phyloP scores from a whole-genome alignment of 2,797 vertebrate species.

The Fringilla coelebs region DNA sequence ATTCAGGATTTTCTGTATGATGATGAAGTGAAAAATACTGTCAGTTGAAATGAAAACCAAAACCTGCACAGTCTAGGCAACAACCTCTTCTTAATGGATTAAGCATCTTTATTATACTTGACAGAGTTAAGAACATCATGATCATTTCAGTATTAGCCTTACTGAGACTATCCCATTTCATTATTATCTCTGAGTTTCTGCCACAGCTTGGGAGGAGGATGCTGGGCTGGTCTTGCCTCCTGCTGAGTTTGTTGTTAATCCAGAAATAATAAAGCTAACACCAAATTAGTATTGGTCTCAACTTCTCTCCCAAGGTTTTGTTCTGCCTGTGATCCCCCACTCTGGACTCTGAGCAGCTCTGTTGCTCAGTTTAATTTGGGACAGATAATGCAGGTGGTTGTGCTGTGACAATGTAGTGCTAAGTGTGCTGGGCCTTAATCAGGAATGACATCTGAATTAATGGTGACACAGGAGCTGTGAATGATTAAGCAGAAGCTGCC shows the following conservation, averaged over 20 bases:
- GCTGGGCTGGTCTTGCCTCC: background rate
- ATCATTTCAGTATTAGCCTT: background rate
- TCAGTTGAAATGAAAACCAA: background rate
- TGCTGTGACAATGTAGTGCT: background rate
- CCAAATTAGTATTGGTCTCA: background rate
- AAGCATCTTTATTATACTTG: background rate
- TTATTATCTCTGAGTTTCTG: background rate
- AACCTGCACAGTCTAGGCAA: background rate
- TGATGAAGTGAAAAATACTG: background rate
- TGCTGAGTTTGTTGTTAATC: background rate
- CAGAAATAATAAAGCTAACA: background rate
- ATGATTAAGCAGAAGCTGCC: constrained; percentile 14
- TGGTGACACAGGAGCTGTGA: background rate
- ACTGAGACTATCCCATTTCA: background rate
- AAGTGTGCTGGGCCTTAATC: background rate
- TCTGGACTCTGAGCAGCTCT: background rate
- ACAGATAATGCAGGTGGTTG: background rate
- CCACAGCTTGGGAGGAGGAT: background rate
- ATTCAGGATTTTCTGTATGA: background rate
- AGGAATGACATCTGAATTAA: constrained; percentile 5
- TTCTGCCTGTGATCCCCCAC: background rate
- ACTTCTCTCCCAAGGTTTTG: background rate
- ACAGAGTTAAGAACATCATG: constrained; percentile 6
- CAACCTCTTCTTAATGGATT: background rate
- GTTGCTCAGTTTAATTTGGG: background rate